Conservation (phyloP, 2,113 vertebrate species). For the Ptilorrhoa leucosticta region DNA sequence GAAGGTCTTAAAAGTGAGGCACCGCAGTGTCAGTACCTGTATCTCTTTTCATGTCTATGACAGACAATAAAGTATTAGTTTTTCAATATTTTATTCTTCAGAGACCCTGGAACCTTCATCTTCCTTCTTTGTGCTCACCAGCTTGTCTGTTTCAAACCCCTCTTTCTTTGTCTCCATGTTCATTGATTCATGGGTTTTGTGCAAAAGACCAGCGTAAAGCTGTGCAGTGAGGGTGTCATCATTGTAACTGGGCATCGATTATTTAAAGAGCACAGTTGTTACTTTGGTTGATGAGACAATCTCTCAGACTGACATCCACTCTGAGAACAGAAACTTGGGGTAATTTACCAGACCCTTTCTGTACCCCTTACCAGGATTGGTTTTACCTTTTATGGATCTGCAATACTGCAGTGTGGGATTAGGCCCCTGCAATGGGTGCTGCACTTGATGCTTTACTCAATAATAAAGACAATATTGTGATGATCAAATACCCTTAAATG, state of each 20-base stretch:
- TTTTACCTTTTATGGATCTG: neutral
- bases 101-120: neutral
- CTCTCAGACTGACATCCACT: conserved; percentile 19
- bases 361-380: neutral
- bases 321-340: conserved; percentile 2
- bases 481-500: neutral
- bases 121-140: neutral
- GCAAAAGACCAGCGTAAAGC: neutral
- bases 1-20: neutral
- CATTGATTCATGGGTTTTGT: neutral
- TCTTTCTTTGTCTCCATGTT: neutral
- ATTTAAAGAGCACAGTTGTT: conserved; percentile 42
- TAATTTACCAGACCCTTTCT: conserved; percentile 11
- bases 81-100: neutral
- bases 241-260: conserved; percentile 36
- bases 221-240: neutral
- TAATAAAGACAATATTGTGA: neutral
- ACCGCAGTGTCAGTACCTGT: neutral
- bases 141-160: neutral
- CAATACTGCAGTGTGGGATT: neutral
- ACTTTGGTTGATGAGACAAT: conserved; percentile 32
- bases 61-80: neutral
- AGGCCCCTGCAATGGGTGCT: neutral
- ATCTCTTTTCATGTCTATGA: neutral
- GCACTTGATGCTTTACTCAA: neutral